Conservation (phyloP, 2,797 vertebrate species). For the Melopsittacus undulatus region DNA sequence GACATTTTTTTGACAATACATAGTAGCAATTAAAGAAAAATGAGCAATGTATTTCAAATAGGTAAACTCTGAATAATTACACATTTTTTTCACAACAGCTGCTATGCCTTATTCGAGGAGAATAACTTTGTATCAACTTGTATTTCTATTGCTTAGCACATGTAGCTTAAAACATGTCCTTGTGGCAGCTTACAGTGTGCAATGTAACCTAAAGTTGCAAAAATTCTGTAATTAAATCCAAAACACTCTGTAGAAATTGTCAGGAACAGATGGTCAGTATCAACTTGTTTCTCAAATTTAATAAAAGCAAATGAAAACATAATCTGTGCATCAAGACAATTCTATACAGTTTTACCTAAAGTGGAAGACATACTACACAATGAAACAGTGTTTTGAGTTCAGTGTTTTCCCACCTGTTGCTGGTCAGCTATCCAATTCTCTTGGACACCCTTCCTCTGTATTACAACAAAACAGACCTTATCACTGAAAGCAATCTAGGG, state of each 20-base stretch:
- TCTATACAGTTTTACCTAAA: background rate
- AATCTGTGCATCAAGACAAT: background rate
- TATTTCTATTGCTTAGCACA: background rate
- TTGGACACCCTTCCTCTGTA: background rate
- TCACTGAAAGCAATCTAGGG: background rate
- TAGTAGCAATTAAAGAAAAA: background rate
- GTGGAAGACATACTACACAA: too few relatives aligned
- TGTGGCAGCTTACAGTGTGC: background rate
- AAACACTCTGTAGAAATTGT: background rate
- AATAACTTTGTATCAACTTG: background rate
- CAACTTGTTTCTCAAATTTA: background rate
- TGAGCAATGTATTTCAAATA: background rate
- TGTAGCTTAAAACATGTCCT: background rate
- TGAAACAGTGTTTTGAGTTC: background rate
- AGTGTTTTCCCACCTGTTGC: background rate
- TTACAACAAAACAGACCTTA: accelerated
- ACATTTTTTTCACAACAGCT: background rate
- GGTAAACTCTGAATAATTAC: background rate
- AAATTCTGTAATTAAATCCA: background rate
- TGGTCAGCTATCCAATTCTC: background rate
- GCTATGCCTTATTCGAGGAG: background rate
- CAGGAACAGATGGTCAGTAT: background rate
- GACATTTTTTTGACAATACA: background rate
- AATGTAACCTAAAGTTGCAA: background rate
- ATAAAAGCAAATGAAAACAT: background rate